Evolutionary conservation across 2,113 vertebrate species (phyloP), one percentile per base, ranked within the genome.

Genomic region (Cichladusa arquata): DNA sequence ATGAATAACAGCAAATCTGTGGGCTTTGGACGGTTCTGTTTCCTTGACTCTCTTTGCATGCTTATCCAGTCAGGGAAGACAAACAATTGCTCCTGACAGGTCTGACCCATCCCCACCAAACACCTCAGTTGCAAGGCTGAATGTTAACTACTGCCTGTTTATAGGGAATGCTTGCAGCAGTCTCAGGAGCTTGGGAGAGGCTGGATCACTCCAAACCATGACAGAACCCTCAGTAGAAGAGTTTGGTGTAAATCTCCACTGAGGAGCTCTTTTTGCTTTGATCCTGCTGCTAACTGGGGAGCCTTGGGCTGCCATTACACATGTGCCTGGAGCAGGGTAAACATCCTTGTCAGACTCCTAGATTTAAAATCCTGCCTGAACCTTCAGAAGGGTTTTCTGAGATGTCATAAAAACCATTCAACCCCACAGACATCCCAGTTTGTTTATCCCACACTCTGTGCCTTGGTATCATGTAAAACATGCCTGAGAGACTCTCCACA

Each of bases 181-280:
- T 12, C 18, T 33, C 29, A 3, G 66, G 34, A 5, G 33, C 61
- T 6, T 8, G 5, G 69, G 40, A 77, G 67, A 86, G 71, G 58
- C 5, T 2, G 2, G 22, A 25, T 84, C 64, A 3, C 72, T 40
- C 72, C 62, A 12, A 33, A 53, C 0, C 0, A 33, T 33, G 61
- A 9, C 53, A 7, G 36, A 85, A 19, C 56, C 47, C 54, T 56
- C 0, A 0, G 40, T 24, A 44, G 50, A 62, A 56, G 44, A 42
- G 3, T 65, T 60, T 64, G n/a, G 14, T 10, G 16, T 23, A 45
- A 29, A 7, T 20, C 33, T 1, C 2, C 23, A 4, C 44, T 13
- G 50, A 45, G n/a, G 15, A 72, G 31, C 22, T 64, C n/a, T 45
- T 3, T 10, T 56, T 26, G 33, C 11, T 81, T 65, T 70, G 45